Evolutionary conservation across 2,113 vertebrate species (phyloP), one percentile per base, ranked within the genome.

Genomic region (Orthonyx spaldingii): DNA sequence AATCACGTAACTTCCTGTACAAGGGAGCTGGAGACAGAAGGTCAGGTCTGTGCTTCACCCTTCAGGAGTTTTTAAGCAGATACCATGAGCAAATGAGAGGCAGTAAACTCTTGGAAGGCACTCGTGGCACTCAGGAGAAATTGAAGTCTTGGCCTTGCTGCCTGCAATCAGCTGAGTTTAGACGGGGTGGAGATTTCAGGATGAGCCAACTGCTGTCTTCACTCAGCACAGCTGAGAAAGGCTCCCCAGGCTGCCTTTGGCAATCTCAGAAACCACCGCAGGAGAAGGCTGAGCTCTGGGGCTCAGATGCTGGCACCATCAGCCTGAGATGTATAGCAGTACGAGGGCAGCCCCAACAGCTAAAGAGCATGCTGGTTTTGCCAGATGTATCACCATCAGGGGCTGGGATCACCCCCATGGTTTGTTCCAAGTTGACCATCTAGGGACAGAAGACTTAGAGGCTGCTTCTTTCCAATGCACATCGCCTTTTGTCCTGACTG

Each of bases 281-380:
- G 47, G 30, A 85, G 57, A 76, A 26, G 33, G 37, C 57, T 60
- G 41, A 83, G 66, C 49, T 76, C 47, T 68, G 39, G 8, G 11
- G 9, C 19, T 59, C 1, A 0, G 5, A 1, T 65, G 37, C 55
- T 83, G 26, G 39, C 24, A 71, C 27, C 42, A 35, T 32, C 26
- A 79, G 16, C 28, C 52, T 86, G 28, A 37, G 26, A 42, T 28
- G 12, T 11, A 11, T 56, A 33, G 35, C 16, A 1, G 1, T 20
- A 33, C 0, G 3, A 84, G 53, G 35, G 49, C 69, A 90, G 46
- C 33, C 56, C 32, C 53, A 16, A 28, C 2, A 61, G 52, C 60
- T 78, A 35, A 65, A 69, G 27, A 18, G 30, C 33, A 70, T 5
- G 7, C 27, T 37, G 47, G 3, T 92, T 82, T 90, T 64, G 79